A percentile compares a stretch with the other conserved stretches of the same genome.
Evolutionary conservation across 2,888 invertebrate genomes (phyloP).

Genomic region (Steinernema hermaphroditum): DNA sequence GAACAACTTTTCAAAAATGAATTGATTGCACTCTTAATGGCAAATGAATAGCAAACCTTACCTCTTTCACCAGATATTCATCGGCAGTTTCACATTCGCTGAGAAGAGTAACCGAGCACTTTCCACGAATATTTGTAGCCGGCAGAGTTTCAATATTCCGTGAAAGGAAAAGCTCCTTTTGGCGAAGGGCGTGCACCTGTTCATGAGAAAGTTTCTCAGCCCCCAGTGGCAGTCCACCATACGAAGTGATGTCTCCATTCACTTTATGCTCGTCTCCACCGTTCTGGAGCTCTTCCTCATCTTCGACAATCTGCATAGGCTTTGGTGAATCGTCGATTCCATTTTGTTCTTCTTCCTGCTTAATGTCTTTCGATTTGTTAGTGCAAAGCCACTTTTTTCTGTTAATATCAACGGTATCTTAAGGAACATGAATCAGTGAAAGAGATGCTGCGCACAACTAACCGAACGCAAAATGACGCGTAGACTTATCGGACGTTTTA

Average conservation of each 20-base stretch:
- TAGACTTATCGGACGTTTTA: slow-evolving; percentile 90
- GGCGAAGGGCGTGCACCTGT: slow-evolving; percentile 68
- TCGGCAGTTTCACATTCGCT: slow-evolving; percentile 96
- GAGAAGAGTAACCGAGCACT: slow-evolving; percentile 96
- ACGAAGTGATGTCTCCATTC: slow-evolving; percentile 55
- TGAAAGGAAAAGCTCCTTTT: slow-evolving; percentile 95
- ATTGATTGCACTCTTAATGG: too few species aligned
- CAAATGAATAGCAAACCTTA: slow-evolving; percentile 23
- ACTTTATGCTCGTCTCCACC: slow-evolving; percentile 32
- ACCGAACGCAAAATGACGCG: slow-evolving; percentile 73
- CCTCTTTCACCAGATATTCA: slow-evolving; percentile 85
- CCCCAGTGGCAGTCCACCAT: slow-evolving; percentile 66
- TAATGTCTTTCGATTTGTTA: neutral
- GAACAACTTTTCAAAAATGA: too few species aligned
- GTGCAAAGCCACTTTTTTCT: neutral
- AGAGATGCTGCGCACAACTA: neutral
- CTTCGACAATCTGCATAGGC: slow-evolving; percentile 33
- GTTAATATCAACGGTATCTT: slow-evolving; percentile 16
- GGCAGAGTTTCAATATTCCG: slow-evolving; percentile 92
- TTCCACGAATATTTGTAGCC: slow-evolving; percentile 94
- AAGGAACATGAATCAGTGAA: neutral
- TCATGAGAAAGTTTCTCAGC: slow-evolving; percentile 43
- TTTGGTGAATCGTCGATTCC: slow-evolving; percentile 14
- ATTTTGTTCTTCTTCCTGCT: slow-evolving; percentile 10
- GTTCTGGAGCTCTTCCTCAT: slow-evolving; percentile 3